Conservation (phyloP, 2,888 invertebrate genomes). For the Polymixis lichenea region DNA sequence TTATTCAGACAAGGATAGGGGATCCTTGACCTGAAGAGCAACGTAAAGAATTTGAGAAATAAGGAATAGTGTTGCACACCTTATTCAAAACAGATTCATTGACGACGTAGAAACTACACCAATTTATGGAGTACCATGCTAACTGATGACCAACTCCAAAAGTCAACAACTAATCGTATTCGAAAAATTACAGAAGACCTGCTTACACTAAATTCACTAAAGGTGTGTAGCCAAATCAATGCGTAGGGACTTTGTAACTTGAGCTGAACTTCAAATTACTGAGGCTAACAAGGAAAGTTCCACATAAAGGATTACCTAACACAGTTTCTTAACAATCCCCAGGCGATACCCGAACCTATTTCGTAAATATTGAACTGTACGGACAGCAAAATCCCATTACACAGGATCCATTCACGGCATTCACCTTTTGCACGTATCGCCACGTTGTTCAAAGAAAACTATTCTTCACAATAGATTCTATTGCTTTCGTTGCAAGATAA, state of each 20-base stretch:
- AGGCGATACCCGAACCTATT: slow-evolving; percentile 31
- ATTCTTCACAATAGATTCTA: slow-evolving; percentile 28
- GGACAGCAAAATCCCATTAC: slow-evolving; percentile 36
- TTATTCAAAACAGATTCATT: slow-evolving; percentile 37
- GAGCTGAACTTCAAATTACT: slow-evolving; percentile 20
- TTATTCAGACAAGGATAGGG: slow-evolving; percentile 48
- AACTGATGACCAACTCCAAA: slow-evolving; percentile 2
- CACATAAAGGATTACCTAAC: slow-evolving; percentile 26
- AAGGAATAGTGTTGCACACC: slow-evolving; percentile 13
- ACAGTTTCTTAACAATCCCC: slow-evolving; percentile 37
- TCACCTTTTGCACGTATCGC: slow-evolving; percentile 45
- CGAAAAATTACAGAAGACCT: not conserved
- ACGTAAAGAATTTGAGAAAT: slow-evolving; percentile 26
- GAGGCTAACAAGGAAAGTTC: slow-evolving; percentile 31
- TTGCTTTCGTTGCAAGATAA: slow-evolving; percentile 28
- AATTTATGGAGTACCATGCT: not conserved
- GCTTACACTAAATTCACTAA: not conserved
- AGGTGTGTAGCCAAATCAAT: not conserved
- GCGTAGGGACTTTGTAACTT: not conserved
- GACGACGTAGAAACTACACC: not conserved
- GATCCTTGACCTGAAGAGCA: slow-evolving; percentile 44
- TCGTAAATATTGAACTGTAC: slow-evolving; percentile 38
- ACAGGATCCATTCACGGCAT: slow-evolving; percentile 38
- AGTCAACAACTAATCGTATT: not conserved
- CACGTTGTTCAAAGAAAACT: slow-evolving; percentile 33